phyloP scores from a whole-genome alignment of 2,797 vertebrate species.

The Hylomyscus alleni region DNA sequence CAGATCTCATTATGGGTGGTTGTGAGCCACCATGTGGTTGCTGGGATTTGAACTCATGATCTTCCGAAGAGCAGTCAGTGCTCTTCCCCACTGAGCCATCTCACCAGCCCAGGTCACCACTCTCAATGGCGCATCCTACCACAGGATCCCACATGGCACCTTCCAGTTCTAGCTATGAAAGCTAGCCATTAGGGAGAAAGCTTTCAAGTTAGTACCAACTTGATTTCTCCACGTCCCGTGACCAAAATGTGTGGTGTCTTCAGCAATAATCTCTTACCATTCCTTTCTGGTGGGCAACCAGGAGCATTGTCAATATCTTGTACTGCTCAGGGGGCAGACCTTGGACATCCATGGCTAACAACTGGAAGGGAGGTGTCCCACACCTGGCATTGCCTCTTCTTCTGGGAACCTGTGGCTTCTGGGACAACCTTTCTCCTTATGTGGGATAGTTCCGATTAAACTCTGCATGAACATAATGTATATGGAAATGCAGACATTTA shows the following conservation, averaged over 20 bases:
- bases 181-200: neutral
- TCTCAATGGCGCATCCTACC: neutral
- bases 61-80: no score
- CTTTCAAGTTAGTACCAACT: neutral
- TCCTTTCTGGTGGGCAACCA: neutral
- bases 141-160: neutral
- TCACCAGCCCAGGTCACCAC: no score
- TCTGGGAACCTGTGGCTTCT: neutral
- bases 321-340: no score
- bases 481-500: neutral
- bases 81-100: no score
- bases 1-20: no score
- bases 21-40: no score
- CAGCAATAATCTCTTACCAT: neutral
- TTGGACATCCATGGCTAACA: neutral
- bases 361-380: neutral
- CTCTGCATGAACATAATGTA: neutral
- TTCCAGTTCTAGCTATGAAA: neutral
- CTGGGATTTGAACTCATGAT: no score
- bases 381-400: neutral
- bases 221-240: neutral
- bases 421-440: neutral
- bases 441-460: neutral
- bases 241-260: neutral
- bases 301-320: neutral